A percentile compares a stretch with the other conserved stretches of the same genome.
Evolutionary conservation across 2,113 vertebrate species (phyloP).

Genomic region (Trogon melanurus): DNA sequence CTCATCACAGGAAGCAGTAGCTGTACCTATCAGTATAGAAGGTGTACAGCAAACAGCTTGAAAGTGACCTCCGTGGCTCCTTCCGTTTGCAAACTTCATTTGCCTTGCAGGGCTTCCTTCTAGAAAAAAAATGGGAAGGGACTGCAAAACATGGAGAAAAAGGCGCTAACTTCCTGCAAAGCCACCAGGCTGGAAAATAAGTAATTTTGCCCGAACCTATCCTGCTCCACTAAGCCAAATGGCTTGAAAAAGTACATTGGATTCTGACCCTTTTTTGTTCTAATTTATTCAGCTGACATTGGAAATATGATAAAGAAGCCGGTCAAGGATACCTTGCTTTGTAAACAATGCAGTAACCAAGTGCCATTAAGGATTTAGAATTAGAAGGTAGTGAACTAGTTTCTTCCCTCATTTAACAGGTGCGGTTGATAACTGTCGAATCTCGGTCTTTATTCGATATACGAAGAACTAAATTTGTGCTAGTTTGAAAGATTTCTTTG

Average conservation of each 20-base stretch:
- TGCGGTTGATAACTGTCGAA: not conserved
- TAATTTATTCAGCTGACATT: conserved; percentile 52
- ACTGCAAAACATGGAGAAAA: conserved; percentile 3
- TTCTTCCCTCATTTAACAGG: not conserved
- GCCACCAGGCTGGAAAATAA: conserved; percentile 41
- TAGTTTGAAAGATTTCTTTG: conserved; percentile 9
- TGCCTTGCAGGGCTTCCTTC: not conserved
- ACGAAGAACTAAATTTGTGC: not conserved
- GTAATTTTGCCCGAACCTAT: conserved; percentile 36
- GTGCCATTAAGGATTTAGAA: not conserved
- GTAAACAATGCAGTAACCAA: conserved; percentile 43
- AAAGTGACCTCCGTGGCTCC: not conserved
- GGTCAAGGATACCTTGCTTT: conserved; percentile 34
- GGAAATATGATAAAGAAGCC: conserved; percentile 54
- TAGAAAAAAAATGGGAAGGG: not conserved
- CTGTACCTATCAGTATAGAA: not conserved
- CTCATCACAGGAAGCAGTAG: not conserved
- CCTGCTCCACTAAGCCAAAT: conserved; percentile 12
- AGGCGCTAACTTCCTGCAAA: not conserved
- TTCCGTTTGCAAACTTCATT: not conserved
- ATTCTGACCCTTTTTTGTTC: not conserved
- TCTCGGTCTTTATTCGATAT: not conserved
- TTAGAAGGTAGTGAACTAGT: not conserved
- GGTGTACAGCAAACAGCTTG: not conserved
- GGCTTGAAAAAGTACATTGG: conserved; percentile 4